Evolutionary conservation across 2,113 vertebrate species (phyloP).

Genomic region (Phaethornis superciliosus): DNA sequence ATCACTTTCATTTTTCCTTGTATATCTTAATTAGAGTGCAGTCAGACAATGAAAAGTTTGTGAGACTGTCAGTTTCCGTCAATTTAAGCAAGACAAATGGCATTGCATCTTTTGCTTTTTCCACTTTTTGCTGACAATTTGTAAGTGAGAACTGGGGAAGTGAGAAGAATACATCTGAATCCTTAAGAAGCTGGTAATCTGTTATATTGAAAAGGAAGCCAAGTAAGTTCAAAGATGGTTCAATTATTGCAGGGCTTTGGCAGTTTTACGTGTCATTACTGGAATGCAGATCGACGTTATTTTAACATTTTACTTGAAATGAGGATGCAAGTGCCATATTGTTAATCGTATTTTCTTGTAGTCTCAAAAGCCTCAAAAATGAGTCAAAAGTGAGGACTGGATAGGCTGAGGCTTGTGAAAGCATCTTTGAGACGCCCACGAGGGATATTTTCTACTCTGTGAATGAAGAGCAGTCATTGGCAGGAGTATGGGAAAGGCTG

Average conservation of each 20-base stretch:
- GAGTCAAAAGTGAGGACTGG: not conserved
- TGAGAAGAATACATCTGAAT: not conserved
- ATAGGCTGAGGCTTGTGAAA: not conserved
- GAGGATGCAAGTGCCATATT: not conserved
- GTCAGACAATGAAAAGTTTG: not conserved
- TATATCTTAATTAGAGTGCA: not conserved
- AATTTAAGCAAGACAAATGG: not conserved
- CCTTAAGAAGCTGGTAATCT: not conserved
- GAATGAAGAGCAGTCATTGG: not conserved
- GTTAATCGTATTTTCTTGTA: not conserved
- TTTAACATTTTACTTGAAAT: not conserved
- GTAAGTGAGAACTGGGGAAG: not conserved
- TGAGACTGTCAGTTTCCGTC: not conserved
- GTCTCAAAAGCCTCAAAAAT: not conserved
- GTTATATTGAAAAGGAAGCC: not conserved
- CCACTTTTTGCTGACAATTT: not conserved
- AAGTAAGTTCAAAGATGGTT: not conserved
- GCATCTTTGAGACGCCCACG: not conserved
- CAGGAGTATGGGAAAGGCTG: not conserved
- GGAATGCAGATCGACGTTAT: not conserved
- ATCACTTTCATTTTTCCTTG: conserved; percentile 27
- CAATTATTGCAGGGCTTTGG: not conserved
- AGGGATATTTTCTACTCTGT: not conserved
- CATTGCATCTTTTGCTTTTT: not conserved
- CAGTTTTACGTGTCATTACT: not conserved